Conservation (phyloP, 1,140 invertebrate species). For the Heliconius melpomene region DNA sequence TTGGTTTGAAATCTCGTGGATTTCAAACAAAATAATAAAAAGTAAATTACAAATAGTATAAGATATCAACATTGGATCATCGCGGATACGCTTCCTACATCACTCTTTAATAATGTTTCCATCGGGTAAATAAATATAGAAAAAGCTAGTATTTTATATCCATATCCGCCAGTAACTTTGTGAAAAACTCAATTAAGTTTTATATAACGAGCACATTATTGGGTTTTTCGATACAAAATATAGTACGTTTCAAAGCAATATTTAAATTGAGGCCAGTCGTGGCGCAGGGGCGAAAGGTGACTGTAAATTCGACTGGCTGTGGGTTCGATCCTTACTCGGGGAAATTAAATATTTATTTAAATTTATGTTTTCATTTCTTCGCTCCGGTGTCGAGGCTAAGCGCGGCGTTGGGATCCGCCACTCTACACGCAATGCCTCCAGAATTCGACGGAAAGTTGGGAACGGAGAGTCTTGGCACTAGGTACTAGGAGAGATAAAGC, state of each 20-base stretch:
- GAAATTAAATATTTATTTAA: no score
- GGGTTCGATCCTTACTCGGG: no score
- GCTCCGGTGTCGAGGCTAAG: no score
- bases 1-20: background rate
- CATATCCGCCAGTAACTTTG: background rate
- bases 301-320: no score
- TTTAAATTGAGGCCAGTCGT: background rate
- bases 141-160: background rate
- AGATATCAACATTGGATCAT: conserved; percentile 7
- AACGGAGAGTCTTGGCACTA: no score
- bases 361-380: no score
- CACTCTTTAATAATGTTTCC: background rate
- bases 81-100: background rate
- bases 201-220: background rate
- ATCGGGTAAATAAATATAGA: background rate
- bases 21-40: background rate
- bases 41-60: conserved; percentile 16
- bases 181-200: background rate
- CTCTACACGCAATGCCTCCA: no score
- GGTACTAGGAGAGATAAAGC: no score
- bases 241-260: background rate
- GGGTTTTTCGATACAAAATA: background rate
- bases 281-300: no score
- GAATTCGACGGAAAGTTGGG: no score
- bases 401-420: no score